These are phyloP conservation scores for Phortica okadai DNA, from an alignment of 2,888 invertebrate species.

Conservation along the genomic window DNA sequence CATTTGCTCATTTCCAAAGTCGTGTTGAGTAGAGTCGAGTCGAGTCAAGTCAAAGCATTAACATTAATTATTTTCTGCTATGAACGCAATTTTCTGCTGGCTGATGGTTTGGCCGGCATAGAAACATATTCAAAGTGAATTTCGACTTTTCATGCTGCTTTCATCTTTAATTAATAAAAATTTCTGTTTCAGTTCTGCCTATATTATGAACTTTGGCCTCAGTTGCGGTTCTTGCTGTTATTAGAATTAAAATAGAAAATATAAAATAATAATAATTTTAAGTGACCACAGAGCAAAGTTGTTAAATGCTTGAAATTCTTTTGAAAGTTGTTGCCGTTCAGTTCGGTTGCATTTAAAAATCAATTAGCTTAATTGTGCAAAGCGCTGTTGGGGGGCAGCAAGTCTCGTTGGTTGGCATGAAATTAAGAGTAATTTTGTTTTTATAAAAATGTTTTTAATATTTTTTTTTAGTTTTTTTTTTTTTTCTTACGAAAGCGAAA, in stretches of 20 bases:
- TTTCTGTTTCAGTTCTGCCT: constrained; percentile 36
- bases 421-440: not conserved
- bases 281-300: not conserved
- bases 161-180: constrained; percentile 72
- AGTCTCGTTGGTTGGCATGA: not conserved
- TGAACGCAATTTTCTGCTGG: constrained; percentile 47
- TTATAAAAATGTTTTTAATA: not conserved
- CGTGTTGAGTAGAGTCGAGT: too few relatives aligned
- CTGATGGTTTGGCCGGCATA: not conserved
- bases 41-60: constrained; percentile 53
- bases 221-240: not conserved
- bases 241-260: not conserved
- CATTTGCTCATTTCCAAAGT: constrained; percentile 19
- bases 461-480: not conserved
- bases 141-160: constrained; percentile 46
- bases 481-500: not conserved
- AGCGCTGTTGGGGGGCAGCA: constrained; percentile 3
- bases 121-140: not conserved
- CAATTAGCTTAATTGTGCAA: constrained; percentile 28
- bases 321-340: not conserved
- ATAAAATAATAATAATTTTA: not conserved
- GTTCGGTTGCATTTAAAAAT: not conserved
- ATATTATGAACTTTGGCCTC: not conserved
- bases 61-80: constrained; percentile 70
- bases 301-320: constrained; percentile 19